phyloP scores from a whole-genome alignment of 2,888 invertebrate genomes.

The Mesorhabditis belari region DNA sequence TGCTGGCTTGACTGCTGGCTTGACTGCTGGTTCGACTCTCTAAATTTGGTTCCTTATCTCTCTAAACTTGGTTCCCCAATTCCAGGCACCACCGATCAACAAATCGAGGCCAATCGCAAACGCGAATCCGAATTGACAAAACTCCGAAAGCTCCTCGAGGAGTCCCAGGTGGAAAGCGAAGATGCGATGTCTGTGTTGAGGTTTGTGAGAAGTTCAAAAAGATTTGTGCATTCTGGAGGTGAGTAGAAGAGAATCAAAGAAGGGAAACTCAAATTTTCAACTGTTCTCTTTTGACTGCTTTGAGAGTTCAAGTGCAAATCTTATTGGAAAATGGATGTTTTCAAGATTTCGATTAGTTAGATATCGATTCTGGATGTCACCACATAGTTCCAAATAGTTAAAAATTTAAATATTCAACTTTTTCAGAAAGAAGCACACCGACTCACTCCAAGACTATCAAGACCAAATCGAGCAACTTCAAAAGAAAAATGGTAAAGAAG shows the following conservation, averaged over 20 bases:
- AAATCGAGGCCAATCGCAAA: conserved; percentile 98
- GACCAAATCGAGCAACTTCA: conserved; percentile 93
- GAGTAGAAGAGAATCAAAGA: too few species aligned
- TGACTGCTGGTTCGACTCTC: too few species aligned
- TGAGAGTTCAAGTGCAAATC: too few species aligned
- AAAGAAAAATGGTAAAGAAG: conserved; percentile 73
- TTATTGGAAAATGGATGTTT: too few species aligned
- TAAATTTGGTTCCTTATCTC: too few species aligned
- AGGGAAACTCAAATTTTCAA: too few species aligned
- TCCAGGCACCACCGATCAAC: conserved; percentile 46
- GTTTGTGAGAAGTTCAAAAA: too few species aligned
- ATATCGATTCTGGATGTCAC: conserved; percentile 62
- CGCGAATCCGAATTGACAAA: conserved; percentile 91
- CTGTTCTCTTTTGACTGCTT: not conserved
- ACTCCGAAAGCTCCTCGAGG: conserved; percentile 92
- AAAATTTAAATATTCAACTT: conserved; percentile 73
- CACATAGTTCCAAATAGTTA: too few species aligned
- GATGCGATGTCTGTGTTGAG: conserved; percentile 80
- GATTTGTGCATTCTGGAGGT: too few species aligned
- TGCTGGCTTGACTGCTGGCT: too few species aligned
- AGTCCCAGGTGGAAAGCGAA: conserved; percentile 78
- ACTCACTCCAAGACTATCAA: conserved; percentile 92
- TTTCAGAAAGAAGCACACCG: conserved; percentile 91
- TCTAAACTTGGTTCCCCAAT: too few species aligned
- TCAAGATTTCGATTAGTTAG: too few species aligned